These are phyloP conservation scores for Epinephelus malabaricus DNA, from an alignment of 2,797 vertebrate species.

Conservation along the genomic window DNA sequence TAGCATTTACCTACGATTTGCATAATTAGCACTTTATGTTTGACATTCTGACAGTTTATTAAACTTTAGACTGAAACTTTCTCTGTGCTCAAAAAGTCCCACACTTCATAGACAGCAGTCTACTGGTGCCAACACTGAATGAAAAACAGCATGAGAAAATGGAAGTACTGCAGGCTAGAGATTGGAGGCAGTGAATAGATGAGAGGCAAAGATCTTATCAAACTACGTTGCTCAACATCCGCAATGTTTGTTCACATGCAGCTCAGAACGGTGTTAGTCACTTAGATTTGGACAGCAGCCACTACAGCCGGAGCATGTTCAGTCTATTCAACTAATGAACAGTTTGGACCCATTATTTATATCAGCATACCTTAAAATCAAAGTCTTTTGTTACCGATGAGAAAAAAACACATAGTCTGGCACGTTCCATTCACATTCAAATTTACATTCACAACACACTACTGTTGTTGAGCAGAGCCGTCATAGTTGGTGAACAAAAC, in stretches of 20 bases:
- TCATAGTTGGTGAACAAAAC: conserved; percentile 12
- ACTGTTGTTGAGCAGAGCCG: not conserved
- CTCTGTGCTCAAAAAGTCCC: conserved; percentile 36
- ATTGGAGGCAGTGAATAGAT: conserved; percentile 60
- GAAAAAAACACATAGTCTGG: conserved; percentile 4
- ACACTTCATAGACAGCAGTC: conserved; percentile 39
- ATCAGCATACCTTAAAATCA: conserved; percentile 4
- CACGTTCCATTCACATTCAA: conserved; percentile 25
- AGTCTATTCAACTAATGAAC: conserved; percentile 9
- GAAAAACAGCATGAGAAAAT: conserved; percentile 65
- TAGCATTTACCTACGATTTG: conserved; percentile 21
- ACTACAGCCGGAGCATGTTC: conserved; percentile 9
- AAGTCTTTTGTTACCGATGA: conserved; percentile 21
- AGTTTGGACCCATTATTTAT: conserved; percentile 15
- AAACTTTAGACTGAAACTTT: conserved; percentile 35
- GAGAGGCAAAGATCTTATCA: conserved; percentile 68
- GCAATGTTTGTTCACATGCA: conserved; percentile 37
- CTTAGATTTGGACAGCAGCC: conserved; percentile 48
- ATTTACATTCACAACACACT: conserved; percentile 18
- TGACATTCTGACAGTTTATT: conserved; percentile 23
- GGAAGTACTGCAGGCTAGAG: conserved; percentile 59
- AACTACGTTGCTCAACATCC: conserved; percentile 23
- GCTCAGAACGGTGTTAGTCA: conserved; percentile 37
- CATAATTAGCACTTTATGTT: conserved; percentile 25
- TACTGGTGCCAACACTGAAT: conserved; percentile 41